Percentiles rank a stretch among this genome's conserved stretches.
These are phyloP conservation scores for Tokudaia muenninki DNA, from an alignment of 2,797 vertebrate species.

Conservation along the genomic window DNA sequence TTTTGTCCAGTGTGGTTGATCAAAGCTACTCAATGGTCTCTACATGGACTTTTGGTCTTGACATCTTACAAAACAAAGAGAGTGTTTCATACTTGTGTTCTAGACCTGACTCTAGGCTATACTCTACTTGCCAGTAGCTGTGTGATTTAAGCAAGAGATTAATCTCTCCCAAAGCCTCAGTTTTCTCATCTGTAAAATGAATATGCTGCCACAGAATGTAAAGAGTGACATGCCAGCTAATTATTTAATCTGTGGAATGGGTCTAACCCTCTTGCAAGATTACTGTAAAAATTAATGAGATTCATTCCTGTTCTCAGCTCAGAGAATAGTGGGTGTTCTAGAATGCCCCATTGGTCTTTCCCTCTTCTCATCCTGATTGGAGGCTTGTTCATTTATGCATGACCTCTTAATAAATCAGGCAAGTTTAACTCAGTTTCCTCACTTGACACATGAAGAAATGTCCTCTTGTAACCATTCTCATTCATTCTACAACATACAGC, in stretches of 20 bases:
- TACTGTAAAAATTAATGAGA: background rate
- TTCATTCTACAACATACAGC: background rate
- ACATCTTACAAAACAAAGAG: background rate
- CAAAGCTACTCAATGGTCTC: background rate
- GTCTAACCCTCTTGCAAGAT: background rate
- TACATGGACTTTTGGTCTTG: too few species aligned
- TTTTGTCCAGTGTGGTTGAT: background rate
- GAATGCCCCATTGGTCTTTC: background rate
- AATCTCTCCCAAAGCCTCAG: background rate
- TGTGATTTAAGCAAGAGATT: background rate
- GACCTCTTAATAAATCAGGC: background rate
- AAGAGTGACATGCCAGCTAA: background rate
- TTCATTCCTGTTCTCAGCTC: background rate
- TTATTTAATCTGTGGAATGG: background rate
- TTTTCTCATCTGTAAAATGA: background rate
- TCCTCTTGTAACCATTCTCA: background rate
- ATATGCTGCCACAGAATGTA: background rate
- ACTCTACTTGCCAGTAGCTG: background rate
- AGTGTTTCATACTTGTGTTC: background rate
- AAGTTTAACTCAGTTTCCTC: background rate
- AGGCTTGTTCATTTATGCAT: background rate
- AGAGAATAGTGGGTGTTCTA: background rate
- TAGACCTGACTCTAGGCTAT: background rate
- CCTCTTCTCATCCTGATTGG: background rate
- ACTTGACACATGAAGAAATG: background rate